Conservation (phyloP, 2,888 invertebrate genomes). For the Drosophila recens region DNA sequence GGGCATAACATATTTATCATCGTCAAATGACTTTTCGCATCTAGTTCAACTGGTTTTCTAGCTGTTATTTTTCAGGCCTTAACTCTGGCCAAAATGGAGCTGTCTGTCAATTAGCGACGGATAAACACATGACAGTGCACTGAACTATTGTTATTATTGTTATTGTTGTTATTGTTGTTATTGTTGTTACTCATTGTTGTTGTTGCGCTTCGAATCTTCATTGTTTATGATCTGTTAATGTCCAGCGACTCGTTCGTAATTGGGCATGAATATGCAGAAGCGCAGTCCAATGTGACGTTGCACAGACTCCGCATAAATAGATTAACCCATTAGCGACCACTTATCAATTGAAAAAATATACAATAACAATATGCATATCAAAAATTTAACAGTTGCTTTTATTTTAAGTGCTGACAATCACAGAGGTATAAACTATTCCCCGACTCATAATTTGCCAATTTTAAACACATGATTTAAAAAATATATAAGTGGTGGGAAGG, state of each 20-base stretch:
- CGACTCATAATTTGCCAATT: not conserved
- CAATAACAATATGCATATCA: not conserved
- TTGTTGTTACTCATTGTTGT: conserved; percentile 14
- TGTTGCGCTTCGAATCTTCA: conserved; percentile 46
- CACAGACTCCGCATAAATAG: conserved; percentile 8
- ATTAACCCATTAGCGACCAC: conserved; percentile 41
- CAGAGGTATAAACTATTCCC: not conserved
- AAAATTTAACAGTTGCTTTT: not conserved
- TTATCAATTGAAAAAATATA: not conserved
- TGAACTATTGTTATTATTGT: conserved; percentile 54
- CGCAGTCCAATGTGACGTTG: conserved; percentile 10
- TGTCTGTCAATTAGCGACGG: conserved; percentile 67
- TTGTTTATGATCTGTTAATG: conserved; percentile 60
- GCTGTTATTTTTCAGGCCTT: conserved; percentile 37
- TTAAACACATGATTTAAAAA: not conserved
- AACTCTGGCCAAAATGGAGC: conserved; percentile 59
- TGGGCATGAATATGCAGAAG: conserved; percentile 33
- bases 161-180: conserved; percentile 26
- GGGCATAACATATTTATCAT: conserved; percentile 3
- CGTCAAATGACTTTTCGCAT: conserved; percentile 19
- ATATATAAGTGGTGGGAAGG: not conserved
- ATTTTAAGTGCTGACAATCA: not conserved
- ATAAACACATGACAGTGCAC: conserved; percentile 62
- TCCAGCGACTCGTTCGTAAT: conserved; percentile 39
- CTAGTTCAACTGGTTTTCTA: conserved; percentile 56